Evolutionary conservation across 2,888 invertebrate genomes (phyloP).

Genomic region (Uropetala carovei): DNA sequence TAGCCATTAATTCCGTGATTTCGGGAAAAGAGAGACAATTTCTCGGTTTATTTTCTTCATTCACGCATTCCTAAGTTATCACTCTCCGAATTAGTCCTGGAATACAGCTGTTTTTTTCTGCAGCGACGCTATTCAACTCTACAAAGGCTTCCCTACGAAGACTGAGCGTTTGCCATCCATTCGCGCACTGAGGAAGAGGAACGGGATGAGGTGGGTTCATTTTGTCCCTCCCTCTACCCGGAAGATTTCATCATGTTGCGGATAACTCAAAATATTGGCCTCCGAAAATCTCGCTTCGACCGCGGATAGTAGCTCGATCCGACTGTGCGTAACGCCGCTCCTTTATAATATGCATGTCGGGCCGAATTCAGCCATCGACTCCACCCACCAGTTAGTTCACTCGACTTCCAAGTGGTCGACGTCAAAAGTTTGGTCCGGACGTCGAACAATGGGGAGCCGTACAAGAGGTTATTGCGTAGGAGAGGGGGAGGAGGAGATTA

Average conservation of each 20-base stretch:
- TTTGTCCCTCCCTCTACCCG: no score
- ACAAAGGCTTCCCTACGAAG: no score
- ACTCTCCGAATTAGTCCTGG: no score
- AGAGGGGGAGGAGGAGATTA: not conserved
- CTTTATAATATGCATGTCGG: constrained; percentile 13
- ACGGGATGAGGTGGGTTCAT: no score
- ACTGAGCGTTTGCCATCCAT: no score
- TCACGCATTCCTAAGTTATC: no score
- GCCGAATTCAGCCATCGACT: not conserved
- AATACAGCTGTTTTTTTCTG: no score
- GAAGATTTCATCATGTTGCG: not conserved
- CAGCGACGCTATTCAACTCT: no score
- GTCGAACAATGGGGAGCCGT: not conserved
- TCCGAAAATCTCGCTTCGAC: not conserved
- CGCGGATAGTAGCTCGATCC: not conserved
- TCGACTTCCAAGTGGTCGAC: not conserved
- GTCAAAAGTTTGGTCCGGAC: not conserved
- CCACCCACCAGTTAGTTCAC: not conserved
- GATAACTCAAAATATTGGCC: not conserved
- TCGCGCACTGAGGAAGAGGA: no score
- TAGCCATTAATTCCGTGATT: no score
- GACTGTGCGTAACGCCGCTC: not conserved
- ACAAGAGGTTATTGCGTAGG: not conserved
- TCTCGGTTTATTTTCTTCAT: no score
- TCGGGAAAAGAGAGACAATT: no score